Base-by-base conservation (phyloP, 1,140 invertebrate genomes). In the Calephelis nemesis region DNA sequence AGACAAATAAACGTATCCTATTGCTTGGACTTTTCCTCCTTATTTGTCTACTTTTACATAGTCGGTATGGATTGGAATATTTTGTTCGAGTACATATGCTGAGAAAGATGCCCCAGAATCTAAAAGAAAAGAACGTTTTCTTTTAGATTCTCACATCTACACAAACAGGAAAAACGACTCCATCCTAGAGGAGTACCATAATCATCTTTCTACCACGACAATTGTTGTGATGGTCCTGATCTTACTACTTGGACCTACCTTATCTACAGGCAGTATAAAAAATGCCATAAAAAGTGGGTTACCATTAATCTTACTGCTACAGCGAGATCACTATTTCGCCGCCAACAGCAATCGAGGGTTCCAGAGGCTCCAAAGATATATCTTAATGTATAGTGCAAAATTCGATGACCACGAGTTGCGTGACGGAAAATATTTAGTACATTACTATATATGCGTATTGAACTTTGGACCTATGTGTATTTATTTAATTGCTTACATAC, bases 271-370 rank as follows among this genome's bases (percentile, higher is more conserved):
- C n/a, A n/a, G n/a, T n/a, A n/a, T n/a, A n/a, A n/a, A n/a, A n/a
- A n/a, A n/a, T n/a, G n/a, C n/a, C n/a, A n/a, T n/a, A n/a, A n/a
- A n/a, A n/a, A n/a, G n/a, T n/a, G n/a, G n/a, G n/a, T n/a, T n/a
- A n/a, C n/a, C n/a, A n/a, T n/a, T n/a, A n/a, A n/a, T n/a, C 15
- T 52, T 52, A 52, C 49, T 13, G 49, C 49, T 15, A 13, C 13
- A 52, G 13, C 49, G 9, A 52, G 49, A 52, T 52, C 49, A 52
- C 49, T 52, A 52, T 52, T 52, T 52, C 49, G 49, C 13, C 49
- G 49, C 7, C 49, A 52, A 50, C 49, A 50, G 49, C 49, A 50
- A 50, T 13, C 49, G 49, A 13, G n/a, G 49, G 49, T 50, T 50
- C 49, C 49, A 50, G 49, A 50, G 49, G 49, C 13, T 52, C 49